A percentile compares a stretch with the other conserved stretches of the same genome.
Conservation (phyloP, 2,113 vertebrate genomes). For the Pachypanchax playfairii region DNA sequence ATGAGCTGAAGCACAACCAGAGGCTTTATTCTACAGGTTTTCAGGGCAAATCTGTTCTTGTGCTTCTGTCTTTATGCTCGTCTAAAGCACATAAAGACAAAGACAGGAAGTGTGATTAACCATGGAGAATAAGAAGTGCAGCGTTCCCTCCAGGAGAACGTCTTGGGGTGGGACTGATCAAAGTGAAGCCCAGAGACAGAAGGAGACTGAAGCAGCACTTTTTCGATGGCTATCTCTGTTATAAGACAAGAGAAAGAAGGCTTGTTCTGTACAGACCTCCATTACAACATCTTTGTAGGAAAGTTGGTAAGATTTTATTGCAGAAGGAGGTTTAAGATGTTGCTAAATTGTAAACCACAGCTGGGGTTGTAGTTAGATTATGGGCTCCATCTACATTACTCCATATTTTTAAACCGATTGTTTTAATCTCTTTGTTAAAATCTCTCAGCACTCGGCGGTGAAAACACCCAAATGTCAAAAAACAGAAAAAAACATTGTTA, state of each 20-base stretch:
- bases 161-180: conserved; percentile 82
- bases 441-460: too few species aligned
- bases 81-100: conserved; percentile 78
- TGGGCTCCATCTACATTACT: too few species aligned
- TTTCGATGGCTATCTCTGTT: conserved; percentile 74
- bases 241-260: conserved; percentile 48
- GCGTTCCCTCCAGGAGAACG: conserved; percentile 78
- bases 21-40: conserved; percentile 68
- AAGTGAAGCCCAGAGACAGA: conserved; percentile 81
- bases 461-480: too few species aligned
- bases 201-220: conserved; percentile 79
- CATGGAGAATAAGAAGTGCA: conserved; percentile 67
- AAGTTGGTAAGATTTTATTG: conserved; percentile 50
- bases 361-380: neutral
- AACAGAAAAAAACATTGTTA: too few species aligned
- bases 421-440: too few species aligned
- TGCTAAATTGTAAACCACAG: conserved; percentile 15
- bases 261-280: conserved; percentile 61
- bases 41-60: conserved; percentile 72
- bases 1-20: conserved; percentile 70
- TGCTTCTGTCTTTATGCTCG: conserved; percentile 72
- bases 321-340: conserved; percentile 35
- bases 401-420: too few species aligned
- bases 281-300: conserved; percentile 50
- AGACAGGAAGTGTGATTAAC: conserved; percentile 79